Evolutionary conservation across 2,888 invertebrate species (phyloP).

Genomic region (Pseudococcus jackbeardsleyi): DNA sequence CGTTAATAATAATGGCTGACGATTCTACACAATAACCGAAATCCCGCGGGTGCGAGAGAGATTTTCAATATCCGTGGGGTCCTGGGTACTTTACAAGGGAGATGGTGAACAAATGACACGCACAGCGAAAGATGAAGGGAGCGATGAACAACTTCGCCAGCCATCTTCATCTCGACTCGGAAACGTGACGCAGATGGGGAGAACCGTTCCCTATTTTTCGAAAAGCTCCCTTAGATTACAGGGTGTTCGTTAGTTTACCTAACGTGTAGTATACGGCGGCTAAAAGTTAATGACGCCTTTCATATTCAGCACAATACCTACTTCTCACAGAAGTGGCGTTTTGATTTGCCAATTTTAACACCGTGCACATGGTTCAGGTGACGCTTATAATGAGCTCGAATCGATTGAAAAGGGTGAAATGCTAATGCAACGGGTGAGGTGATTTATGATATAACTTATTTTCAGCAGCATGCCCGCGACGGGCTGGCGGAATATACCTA

Average conservation of each 20-base stretch:
- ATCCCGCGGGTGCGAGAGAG: constrained; percentile 63
- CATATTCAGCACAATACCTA: constrained; percentile 45
- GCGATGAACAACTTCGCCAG: constrained; percentile 56
- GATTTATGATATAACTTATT: constrained; percentile 26
- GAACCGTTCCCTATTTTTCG: constrained; percentile 59
- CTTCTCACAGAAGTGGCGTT: constrained; percentile 33
- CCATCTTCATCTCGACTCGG: constrained; percentile 18
- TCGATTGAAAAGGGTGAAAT: constrained; percentile 39
- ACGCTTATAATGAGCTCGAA: constrained; percentile 19
- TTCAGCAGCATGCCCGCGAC: background rate
- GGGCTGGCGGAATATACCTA: background rate
- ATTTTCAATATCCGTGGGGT: constrained; percentile 64
- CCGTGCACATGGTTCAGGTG: constrained; percentile 40
- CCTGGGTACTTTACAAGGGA: constrained; percentile 49
- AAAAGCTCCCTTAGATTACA: constrained; percentile 55
- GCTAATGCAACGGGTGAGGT: background rate
- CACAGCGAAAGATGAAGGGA: constrained; percentile 54
- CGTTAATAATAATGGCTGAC: constrained; percentile 64
- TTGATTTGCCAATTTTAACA: constrained; percentile 46
- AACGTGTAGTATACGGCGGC: background rate
- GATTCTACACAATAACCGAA: constrained; percentile 62
- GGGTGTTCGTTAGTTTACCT: constrained; percentile 55
- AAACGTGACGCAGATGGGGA: constrained; percentile 62
- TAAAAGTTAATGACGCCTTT: constrained; percentile 40
- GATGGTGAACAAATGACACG: constrained; percentile 64